Percentiles rank a stretch among this genome's conserved stretches.
Conservation (phyloP, 2,797 vertebrate genomes). For the Acanthornis magna region DNA sequence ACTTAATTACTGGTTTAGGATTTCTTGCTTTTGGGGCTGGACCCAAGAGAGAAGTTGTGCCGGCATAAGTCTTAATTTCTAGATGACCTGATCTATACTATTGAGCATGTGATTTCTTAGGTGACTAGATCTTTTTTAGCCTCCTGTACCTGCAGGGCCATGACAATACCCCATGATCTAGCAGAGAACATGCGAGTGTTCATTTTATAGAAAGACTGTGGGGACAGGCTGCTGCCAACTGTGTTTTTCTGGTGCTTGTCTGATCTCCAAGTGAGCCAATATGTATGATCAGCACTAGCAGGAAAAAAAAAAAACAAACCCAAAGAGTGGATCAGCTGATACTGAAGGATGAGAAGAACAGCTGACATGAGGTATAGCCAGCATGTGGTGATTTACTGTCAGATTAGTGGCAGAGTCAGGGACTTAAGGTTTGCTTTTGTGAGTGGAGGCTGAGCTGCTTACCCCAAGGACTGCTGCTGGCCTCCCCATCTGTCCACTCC, state of each 20-base stretch:
- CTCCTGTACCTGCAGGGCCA: neutral
- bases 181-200: neutral
- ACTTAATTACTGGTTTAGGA: constrained; percentile 3
- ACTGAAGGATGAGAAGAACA: neutral
- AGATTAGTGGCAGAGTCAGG: neutral
- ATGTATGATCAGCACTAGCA: neutral
- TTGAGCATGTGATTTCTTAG: neutral
- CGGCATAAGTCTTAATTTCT: neutral
- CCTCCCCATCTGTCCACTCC: accelerated
- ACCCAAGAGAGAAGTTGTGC: neutral
- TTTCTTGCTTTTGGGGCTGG: neutral
- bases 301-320: neutral
- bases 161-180: neutral
- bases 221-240: neutral
- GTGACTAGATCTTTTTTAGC: neutral
- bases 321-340: neutral
- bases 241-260: neutral
- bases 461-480: neutral
- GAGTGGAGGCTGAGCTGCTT: neutral
- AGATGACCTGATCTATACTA: neutral
- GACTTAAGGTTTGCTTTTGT: neutral
- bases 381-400: neutral
- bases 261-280: neutral
- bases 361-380: neutral
- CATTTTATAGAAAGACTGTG: neutral